A percentile compares a stretch with the other conserved stretches of the same genome.
Evolutionary conservation across 2,113 vertebrate species (phyloP).

Genomic region (Entosphenus tridentatus): DNA sequence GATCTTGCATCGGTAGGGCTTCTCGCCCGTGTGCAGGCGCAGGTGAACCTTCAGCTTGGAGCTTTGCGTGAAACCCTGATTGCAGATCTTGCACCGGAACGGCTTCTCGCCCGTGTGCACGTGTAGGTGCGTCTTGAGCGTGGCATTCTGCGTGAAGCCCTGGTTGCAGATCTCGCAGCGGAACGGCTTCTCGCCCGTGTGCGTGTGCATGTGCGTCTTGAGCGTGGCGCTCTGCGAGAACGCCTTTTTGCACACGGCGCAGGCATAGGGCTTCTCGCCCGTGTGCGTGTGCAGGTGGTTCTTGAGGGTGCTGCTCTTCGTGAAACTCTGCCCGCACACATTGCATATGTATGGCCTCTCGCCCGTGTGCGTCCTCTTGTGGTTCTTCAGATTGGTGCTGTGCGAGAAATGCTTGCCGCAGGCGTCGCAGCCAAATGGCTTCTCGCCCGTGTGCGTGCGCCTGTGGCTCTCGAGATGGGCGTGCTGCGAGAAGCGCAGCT

Average conservation of each 20-base stretch:
- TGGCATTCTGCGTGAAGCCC: neutral
- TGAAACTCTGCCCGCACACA: neutral
- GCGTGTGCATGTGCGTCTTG: slow-evolving; percentile 3
- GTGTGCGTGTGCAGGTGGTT: slow-evolving; percentile 1
- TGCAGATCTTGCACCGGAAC: neutral
- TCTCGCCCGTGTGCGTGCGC: slow-evolving; percentile 3
- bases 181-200: slow-evolving; percentile 1
- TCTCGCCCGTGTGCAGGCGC: slow-evolving; percentile 4
- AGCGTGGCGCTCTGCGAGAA: neutral
- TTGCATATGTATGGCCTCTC: neutral
- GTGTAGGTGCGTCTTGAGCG: neutral
- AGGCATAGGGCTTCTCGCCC: slow-evolving; percentile 1
- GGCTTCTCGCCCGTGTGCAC: slow-evolving; percentile 2
- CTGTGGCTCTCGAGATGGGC: neutral
- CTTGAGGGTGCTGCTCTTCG: neutral
- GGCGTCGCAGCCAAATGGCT: neutral
- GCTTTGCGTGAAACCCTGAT: neutral
- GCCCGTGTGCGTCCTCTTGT: neutral
- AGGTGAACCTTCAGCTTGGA: neutral
- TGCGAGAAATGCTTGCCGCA: neutral
- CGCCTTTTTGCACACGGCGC: slow-evolving; percentile 5
- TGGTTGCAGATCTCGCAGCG: neutral
- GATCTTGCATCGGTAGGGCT: neutral
- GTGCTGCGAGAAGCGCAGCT: neutral
- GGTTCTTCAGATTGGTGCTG: neutral